Percentiles rank a stretch among this genome's conserved stretches.
phyloP scores from a whole-genome alignment of 2,797 vertebrate species.

The Mus minutoides region DNA sequence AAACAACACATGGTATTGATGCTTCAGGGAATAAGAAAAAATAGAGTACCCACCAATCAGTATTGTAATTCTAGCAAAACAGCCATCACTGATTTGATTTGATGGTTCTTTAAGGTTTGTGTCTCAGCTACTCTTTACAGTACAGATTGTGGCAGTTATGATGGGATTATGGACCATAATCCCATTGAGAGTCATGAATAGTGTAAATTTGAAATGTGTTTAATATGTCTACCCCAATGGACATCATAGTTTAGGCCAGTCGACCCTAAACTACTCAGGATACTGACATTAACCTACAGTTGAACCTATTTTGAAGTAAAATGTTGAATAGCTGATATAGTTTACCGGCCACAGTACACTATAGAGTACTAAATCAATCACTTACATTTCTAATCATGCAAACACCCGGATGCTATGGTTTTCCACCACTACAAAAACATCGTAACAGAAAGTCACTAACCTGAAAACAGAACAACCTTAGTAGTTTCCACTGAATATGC shows the following conservation, averaged over 20 bases:
- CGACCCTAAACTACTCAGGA: neutral
- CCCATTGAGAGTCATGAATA: neutral
- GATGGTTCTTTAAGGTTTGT: neutral
- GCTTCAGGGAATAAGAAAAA: neutral
- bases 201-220: neutral
- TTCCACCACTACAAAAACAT: neutral
- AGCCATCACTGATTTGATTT: neutral
- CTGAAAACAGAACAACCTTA: neutral
- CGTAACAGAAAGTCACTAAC: neutral
- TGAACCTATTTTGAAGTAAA: neutral
- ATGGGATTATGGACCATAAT: neutral
- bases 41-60: neutral
- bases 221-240: neutral
- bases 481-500: neutral
- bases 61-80: neutral
- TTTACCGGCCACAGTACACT: neutral
- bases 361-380: neutral
- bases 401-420: neutral
- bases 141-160: neutral
- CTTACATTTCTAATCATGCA: neutral
- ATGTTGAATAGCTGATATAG: neutral
- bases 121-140: neutral
- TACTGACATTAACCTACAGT: neutral
- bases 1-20: neutral
- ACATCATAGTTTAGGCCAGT: neutral